A percentile compares a stretch with the other conserved stretches of the same genome.
Evolutionary conservation across 1,140 invertebrate genomes (phyloP).

Genomic region (Mizuhopecten yessoensis): DNA sequence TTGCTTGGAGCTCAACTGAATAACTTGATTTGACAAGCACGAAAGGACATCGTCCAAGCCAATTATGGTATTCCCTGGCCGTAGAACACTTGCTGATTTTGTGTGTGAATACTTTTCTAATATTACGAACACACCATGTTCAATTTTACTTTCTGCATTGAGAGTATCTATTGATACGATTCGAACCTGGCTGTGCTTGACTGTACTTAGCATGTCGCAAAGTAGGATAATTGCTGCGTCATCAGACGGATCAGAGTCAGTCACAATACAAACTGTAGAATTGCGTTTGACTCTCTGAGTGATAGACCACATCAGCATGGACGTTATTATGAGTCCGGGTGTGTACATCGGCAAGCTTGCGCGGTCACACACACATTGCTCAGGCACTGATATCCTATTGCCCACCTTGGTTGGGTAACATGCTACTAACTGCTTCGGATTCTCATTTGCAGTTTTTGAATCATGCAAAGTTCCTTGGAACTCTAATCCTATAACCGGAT

Average conservation of each 20-base stretch:
- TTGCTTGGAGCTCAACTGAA: background rate
- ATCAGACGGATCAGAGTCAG: background rate
- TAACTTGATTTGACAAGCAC: background rate
- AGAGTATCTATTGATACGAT: background rate
- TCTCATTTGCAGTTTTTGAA: background rate
- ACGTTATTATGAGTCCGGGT: background rate
- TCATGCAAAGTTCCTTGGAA: background rate
- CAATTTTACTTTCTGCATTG: background rate
- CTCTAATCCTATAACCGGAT: constrained; percentile 19
- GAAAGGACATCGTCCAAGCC: background rate
- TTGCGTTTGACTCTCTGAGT: background rate
- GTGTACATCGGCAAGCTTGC: constrained; percentile 35
- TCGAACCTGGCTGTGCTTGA: background rate
- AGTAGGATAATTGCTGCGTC: background rate
- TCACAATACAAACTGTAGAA: background rate
- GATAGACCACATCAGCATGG: background rate
- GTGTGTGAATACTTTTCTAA: background rate
- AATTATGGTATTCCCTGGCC: background rate
- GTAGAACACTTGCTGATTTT: background rate
- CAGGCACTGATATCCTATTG: constrained; percentile 44
- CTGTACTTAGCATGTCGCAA: background rate
- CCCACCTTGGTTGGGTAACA: constrained; percentile 42
- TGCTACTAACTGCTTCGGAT: background rate
- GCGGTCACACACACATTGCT: background rate
- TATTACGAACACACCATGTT: background rate